Percentiles rank a stretch among this genome's conserved stretches.
phyloP scores from a whole-genome alignment of 2,888 invertebrate species.

The Orthosia cruda region DNA sequence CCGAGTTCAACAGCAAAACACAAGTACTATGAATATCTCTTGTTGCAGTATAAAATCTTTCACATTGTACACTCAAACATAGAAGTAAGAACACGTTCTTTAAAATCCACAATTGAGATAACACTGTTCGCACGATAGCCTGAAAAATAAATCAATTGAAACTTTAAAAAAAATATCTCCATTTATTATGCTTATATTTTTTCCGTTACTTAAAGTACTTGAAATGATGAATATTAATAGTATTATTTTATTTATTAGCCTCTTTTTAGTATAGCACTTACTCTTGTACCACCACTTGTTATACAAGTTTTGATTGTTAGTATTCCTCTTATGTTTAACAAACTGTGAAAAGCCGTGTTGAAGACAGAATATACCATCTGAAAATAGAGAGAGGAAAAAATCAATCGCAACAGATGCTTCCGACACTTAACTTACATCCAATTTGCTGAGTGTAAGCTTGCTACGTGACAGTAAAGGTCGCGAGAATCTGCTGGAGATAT shows the following conservation, averaged over 20 bases:
- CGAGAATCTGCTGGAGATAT: no score
- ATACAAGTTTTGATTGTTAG: not conserved
- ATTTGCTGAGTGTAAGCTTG: no score
- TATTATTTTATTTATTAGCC: no score
- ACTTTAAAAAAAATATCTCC: no score
- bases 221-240: no score
- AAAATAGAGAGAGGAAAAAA: not conserved
- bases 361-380: slow-evolving; percentile 35
- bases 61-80: slow-evolving; percentile 26
- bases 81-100: slow-evolving; percentile 31
- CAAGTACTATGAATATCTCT: slow-evolving; percentile 16
- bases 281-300: not conserved
- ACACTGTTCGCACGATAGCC: not conserved
- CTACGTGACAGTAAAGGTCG: no score
- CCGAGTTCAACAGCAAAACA: slow-evolving; percentile 5
- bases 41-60: slow-evolving; percentile 9
- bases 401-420: no score
- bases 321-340: slow-evolving; percentile 28
- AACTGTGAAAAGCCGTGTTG: slow-evolving; percentile 40
- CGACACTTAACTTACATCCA: no score
- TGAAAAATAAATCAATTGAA: not conserved
- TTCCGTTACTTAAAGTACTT: no score
- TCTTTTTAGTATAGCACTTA: slow-evolving; percentile 11
- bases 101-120: slow-evolving; percentile 19
- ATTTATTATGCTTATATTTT: no score